Percentiles rank a stretch among this genome's conserved stretches.
Evolutionary conservation across 2,888 invertebrate species (phyloP).

Genomic region (Tachina grossa): DNA sequence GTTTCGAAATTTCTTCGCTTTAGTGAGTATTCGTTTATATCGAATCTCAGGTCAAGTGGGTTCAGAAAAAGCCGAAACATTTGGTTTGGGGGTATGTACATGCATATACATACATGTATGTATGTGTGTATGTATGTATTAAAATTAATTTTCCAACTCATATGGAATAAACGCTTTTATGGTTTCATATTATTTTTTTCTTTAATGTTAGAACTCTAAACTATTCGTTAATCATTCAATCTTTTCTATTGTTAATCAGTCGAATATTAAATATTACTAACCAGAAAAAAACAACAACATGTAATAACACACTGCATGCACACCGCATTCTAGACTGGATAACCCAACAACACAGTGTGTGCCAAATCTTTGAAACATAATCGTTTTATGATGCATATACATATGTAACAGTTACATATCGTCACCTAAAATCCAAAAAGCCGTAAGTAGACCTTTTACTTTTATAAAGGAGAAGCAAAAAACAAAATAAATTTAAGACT

Average conservation of each 20-base stretch:
- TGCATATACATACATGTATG: too few relatives aligned
- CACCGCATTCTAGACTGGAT: conserved; percentile 40
- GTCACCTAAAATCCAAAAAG: too few relatives aligned
- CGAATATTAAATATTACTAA: conserved; percentile 13
- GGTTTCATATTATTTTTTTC: conserved; percentile 40
- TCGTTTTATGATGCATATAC: too few relatives aligned
- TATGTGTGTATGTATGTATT: neutral
- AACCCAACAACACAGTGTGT: neutral
- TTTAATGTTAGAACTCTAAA: neutral
- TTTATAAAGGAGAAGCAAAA: too few relatives aligned
- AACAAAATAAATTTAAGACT: too few relatives aligned
- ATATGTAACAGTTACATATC: too few relatives aligned
- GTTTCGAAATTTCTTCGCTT: too few relatives aligned
- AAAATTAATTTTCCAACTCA: neutral
- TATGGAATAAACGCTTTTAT: conserved; percentile 32
- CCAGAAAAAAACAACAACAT: conserved; percentile 8
- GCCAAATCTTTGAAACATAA: neutral
- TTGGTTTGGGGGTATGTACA: neutral
- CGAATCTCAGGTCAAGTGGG: too few relatives aligned
- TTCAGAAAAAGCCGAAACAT: too few relatives aligned
- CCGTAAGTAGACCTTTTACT: too few relatives aligned
- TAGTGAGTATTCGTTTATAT: too few relatives aligned
- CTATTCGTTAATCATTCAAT: conserved; percentile 64
- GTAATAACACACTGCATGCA: conserved; percentile 30
- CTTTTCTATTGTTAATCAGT: conserved; percentile 49